Base-by-base conservation (phyloP, 2,797 vertebrate species). In the Vespertilio murinus region DNA sequence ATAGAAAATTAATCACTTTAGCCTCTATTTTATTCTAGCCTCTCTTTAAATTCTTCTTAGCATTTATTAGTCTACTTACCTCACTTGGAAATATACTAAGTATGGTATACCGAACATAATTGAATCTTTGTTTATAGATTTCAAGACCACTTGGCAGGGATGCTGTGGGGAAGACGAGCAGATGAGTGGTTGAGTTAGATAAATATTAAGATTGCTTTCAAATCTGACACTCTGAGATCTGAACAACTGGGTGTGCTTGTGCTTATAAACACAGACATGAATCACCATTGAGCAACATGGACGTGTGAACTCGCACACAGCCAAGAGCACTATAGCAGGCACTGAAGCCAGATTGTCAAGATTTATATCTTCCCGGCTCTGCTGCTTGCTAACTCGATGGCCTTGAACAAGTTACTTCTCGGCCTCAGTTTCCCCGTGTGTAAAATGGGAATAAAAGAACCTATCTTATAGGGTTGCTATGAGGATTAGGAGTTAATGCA, bases 1-100 rank as follows among this genome's bases (percentile, higher is more conserved):
- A 95, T 81, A 61, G 88, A 86, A 95, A 86, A 95, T 69, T 69
- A 92, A 87, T 33, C 47, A 84, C 4, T 54, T 54, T 54, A 54
- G 52, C 52, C 52, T 54, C 52, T 65, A 86, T 30, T 92, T 92
- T 86, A 85, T 89, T 69, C 69, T 47, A 87, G 73, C 16, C 17
- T 95, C 70, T 93, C 75, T 92, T 80, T 94, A 96, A 88, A 93
- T 78, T 90, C 73, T 88, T 91, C 42, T 70, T 69, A 95, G 88
- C 88, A 79, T 79, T 95, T 95, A 96, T 89, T 84, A 85, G 67
- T 78, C 69, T 95, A 89, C 89, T 92, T 80, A 65, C 67, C 54
- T 95, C 89, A 89, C 79, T 93, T 84, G 64, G 49, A 77, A 94
- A 94, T 85, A 94, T 88, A 95, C 81, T 90, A 88, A 94, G 74